Conservation (phyloP, 2,797 vertebrate genomes). For the Microchirus variegatus region DNA sequence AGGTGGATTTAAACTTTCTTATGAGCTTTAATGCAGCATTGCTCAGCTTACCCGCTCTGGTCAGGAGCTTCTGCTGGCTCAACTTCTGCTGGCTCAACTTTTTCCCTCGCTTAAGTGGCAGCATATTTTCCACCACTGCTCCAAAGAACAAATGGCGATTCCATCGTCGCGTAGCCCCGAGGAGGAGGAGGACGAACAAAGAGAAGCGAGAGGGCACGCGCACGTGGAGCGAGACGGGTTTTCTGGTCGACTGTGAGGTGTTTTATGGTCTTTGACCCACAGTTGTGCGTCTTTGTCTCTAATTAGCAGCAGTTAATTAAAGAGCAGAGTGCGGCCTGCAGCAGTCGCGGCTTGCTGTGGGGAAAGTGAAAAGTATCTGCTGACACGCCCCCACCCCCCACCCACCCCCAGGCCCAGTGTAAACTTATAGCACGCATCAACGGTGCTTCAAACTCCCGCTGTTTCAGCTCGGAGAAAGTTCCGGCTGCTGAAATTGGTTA, state of each 20-base stretch:
- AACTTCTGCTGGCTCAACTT: conserved; percentile 35
- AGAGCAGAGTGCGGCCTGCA: conserved; percentile 40
- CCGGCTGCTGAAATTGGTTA: conserved; percentile 13
- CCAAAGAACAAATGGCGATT: conserved; percentile 41
- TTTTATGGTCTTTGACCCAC: conserved; percentile 51
- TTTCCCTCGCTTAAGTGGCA: conserved; percentile 20
- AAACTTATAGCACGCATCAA: conserved; percentile 49
- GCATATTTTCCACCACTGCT: conserved; percentile 47
- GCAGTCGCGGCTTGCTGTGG: conserved; percentile 11
- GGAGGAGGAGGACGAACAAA: background rate
- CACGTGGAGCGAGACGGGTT: conserved; percentile 2
- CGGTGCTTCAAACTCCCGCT: conserved; percentile 16
- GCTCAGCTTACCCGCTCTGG: conserved; percentile 40
- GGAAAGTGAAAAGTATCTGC: conserved; percentile 59
- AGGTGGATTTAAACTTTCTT: background rate
- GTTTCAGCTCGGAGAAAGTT: conserved; percentile 10
- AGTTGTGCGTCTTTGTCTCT: conserved; percentile 42
- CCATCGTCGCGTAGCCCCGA: conserved; percentile 35
- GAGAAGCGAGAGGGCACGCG: background rate
- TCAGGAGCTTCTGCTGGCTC: conserved; percentile 21
- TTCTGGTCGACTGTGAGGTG: conserved; percentile 24
- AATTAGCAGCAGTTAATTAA: conserved; percentile 70
- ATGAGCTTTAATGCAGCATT: background rate
- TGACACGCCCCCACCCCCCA: conserved; percentile 34
- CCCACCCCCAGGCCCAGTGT: conserved; percentile 28